phyloP scores from a whole-genome alignment of 2,888 invertebrate species.

The Allygus modestus region DNA sequence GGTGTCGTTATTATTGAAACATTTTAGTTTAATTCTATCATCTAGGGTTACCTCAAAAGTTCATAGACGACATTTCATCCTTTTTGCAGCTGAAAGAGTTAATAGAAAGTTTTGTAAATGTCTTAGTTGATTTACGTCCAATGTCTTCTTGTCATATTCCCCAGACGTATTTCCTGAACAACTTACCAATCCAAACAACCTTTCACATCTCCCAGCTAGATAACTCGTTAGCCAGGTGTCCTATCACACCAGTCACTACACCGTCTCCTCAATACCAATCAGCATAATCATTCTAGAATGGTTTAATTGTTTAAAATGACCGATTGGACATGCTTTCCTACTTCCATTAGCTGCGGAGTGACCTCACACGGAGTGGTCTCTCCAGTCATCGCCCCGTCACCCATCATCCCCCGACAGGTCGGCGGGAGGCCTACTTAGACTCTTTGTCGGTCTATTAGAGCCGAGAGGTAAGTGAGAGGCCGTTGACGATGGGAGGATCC shows the following conservation, averaged over 20 bases:
- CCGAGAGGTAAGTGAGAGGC: background rate
- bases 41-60: too few relatives aligned
- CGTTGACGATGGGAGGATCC: background rate
- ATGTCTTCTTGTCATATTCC: too few relatives aligned
- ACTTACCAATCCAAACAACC: too few relatives aligned
- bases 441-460: slow-evolving; percentile 8
- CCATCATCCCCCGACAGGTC: slow-evolving; percentile 2
- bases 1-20: too few relatives aligned
- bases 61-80: too few relatives aligned
- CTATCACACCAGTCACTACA: background rate
- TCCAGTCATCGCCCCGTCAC: slow-evolving; percentile 31
- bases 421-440: slow-evolving; percentile 25
- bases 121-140: too few relatives aligned
- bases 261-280: background rate
- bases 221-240: slow-evolving; percentile 24
- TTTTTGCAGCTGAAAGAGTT: too few relatives aligned
- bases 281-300: background rate
- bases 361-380: background rate
- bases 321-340: slow-evolving; percentile 45
- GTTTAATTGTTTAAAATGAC: slow-evolving; percentile 49
- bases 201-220: too few relatives aligned
- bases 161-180: too few relatives aligned
- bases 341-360: slow-evolving; percentile 39
- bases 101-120: too few relatives aligned
- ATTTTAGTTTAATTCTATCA: too few relatives aligned